A percentile compares a stretch with the other conserved stretches of the same genome.
phyloP scores from a whole-genome alignment of 2,113 vertebrate species.

The Fulmarus glacialis region DNA sequence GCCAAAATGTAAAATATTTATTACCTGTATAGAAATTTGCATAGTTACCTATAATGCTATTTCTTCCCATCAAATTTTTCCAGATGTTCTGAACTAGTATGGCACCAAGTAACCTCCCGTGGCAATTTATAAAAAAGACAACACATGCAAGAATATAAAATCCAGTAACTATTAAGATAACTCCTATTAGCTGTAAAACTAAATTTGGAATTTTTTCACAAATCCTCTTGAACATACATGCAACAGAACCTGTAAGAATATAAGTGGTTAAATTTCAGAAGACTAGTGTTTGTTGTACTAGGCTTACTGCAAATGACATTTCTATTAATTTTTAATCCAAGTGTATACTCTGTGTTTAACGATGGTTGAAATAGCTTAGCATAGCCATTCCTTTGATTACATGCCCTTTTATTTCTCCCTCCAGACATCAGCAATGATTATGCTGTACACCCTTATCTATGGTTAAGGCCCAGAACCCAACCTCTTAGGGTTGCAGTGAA shows the following conservation, averaged over 20 bases:
- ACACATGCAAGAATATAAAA: slow-evolving; percentile 22
- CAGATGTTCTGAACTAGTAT: slow-evolving; percentile 29
- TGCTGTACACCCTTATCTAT: background rate
- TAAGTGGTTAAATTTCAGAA: slow-evolving; percentile 40
- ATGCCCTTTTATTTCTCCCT: background rate
- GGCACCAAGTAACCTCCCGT: background rate
- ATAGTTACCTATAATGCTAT: slow-evolving; percentile 66
- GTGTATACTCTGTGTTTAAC: background rate
- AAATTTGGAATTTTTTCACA: slow-evolving; percentile 12
- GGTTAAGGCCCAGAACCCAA: background rate
- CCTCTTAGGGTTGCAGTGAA: background rate
- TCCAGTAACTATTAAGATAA: background rate
- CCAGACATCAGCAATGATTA: background rate
- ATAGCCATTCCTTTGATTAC: background rate
- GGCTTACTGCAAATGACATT: background rate
- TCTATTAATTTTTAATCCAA: background rate
- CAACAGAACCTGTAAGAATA: slow-evolving; percentile 51
- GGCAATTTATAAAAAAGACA: background rate
- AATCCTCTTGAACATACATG: slow-evolving; percentile 21
- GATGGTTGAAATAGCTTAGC: background rate
- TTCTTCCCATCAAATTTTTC: slow-evolving; percentile 5
- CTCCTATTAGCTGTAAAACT: background rate
- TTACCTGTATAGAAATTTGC: slow-evolving; percentile 67
- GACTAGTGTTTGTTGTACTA: background rate
- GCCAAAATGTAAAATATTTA: slow-evolving; percentile 39